Base-by-base conservation (phyloP, 1,140 invertebrate species). In the Rhizoglyphus robini region DNA sequence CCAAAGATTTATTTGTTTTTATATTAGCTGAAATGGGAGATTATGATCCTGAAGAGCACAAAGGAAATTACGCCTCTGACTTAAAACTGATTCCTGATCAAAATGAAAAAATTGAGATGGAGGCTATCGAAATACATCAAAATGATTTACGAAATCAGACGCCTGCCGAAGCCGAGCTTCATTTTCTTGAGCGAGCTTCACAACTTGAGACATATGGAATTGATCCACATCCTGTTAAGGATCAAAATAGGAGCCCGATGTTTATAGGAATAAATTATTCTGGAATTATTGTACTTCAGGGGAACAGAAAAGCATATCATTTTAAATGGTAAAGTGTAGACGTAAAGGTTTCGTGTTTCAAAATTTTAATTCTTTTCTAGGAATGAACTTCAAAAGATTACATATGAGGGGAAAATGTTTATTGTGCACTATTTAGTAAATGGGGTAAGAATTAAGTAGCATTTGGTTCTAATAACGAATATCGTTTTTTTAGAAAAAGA, bases 321-420 rank as follows among this genome's bases (percentile, higher is more conserved):
- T 96, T 95, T 78, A 87, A 88, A 71, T 98, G 94, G 94, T 83
- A 71, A 49, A 4, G 8, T 41, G 18, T 41, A n/a, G n/a, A n/a
- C n/a, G n/a, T 47, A 60, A 46, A 38, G 20, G 23, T 29, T 31
- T 32, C 8, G 34, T 51, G 13, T 11, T n/a, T n/a, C n/a, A n/a
- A n/a, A n/a, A n/a, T n/a, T n/a, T n/a, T n/a, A n/a, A n/a, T n/a
- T n/a, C n/a, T 38, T 66, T 71, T 71, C 30, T 67, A 79, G 78
- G 77, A 70, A 82, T 60, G 90, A 95, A 77, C 88, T 96, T 30
- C 88, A 92, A 72, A 95, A 94, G 77, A 88, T 96, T 65, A 94
- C 94, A 73, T 96, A 91, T 74, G 92, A 96, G 75, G 90, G 90
- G n/a, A 91, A 93, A 79, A 95, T 95, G 89, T 96, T 96, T 75